Evolutionary conservation across 2,113 vertebrate species (phyloP).

Genomic region (Microtus ochrogaster): DNA sequence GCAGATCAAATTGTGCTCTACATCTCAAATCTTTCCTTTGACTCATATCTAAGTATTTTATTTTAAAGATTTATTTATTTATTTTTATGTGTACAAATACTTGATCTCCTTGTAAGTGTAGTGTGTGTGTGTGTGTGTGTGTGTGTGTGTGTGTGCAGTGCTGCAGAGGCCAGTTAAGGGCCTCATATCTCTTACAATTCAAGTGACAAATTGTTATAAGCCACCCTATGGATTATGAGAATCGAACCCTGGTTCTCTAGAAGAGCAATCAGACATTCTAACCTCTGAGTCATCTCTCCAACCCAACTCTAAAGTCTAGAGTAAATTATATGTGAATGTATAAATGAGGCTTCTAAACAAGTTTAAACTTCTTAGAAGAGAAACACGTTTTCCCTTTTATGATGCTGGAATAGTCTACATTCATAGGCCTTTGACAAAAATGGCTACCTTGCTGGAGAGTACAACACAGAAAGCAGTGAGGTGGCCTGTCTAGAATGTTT

Average conservation of each 20-base stretch:
- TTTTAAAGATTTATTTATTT: background rate
- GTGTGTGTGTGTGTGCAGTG: too few species aligned
- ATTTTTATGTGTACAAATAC: background rate
- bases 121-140: too few species aligned
- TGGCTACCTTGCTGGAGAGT: background rate
- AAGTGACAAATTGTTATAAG: background rate
- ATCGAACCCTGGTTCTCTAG: background rate
- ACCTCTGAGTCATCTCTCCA: background rate
- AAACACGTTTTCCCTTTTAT: background rate
- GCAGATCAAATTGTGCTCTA: background rate
- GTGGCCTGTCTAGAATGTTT: too few species aligned
- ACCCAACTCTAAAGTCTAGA: background rate
- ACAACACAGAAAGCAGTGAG: background rate
- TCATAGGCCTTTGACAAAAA: background rate
- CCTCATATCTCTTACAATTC: background rate
- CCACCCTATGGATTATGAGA: background rate
- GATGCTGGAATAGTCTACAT: background rate
- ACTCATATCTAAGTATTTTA: background rate
- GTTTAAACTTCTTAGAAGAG: background rate
- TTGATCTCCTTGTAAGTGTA: background rate
- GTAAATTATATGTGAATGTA: background rate
- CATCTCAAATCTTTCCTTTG: background rate
- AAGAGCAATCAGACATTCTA: too few species aligned
- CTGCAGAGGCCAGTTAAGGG: background rate
- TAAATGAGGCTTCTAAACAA: background rate